Evolutionary conservation across 2,888 invertebrate genomes (phyloP).

Genomic region (Drosophila nr. fundita): DNA sequence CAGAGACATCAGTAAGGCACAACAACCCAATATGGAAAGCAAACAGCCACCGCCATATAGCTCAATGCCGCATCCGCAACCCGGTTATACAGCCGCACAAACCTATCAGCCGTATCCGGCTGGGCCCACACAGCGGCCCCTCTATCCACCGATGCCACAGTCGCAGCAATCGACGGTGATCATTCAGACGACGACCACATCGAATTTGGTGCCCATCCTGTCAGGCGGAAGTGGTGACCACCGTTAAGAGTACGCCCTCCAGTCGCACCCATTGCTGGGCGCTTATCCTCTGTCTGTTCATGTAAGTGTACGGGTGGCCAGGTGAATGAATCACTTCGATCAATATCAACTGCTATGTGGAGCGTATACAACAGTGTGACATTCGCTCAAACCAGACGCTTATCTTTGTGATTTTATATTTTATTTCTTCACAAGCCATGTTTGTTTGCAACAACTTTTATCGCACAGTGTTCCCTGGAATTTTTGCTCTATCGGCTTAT

Average conservation of each 20-base stretch:
- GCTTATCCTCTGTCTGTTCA: constrained; percentile 76
- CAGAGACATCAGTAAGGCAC: background rate
- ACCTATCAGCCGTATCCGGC: constrained; percentile 77
- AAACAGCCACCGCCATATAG: constrained; percentile 82
- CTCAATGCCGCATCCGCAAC: constrained; percentile 43
- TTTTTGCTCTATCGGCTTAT: background rate
- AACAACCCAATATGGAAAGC: constrained; percentile 52
- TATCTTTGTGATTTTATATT: constrained; percentile 42
- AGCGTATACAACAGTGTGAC: constrained; percentile 4
- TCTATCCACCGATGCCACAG: constrained; percentile 61
- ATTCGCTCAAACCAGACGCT: constrained; percentile 36
- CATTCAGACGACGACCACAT: constrained; percentile 78
- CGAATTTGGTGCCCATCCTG: constrained; percentile 84
- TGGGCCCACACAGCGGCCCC: constrained; percentile 70
- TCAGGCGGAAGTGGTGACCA: constrained; percentile 85
- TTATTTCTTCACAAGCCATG: no score
- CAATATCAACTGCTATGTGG: constrained; percentile 1
- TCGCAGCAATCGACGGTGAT: constrained; percentile 72
- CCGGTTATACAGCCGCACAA: constrained; percentile 80
- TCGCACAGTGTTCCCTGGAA: background rate
- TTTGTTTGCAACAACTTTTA: background rate
- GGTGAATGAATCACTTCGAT: constrained; percentile 13
- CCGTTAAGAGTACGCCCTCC: constrained; percentile 82
- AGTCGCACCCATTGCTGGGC: constrained; percentile 83
- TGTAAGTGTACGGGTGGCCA: constrained; percentile 66